Evolutionary conservation across 2,888 invertebrate genomes (phyloP).

Genomic region (Ennomos fuscantarius): DNA sequence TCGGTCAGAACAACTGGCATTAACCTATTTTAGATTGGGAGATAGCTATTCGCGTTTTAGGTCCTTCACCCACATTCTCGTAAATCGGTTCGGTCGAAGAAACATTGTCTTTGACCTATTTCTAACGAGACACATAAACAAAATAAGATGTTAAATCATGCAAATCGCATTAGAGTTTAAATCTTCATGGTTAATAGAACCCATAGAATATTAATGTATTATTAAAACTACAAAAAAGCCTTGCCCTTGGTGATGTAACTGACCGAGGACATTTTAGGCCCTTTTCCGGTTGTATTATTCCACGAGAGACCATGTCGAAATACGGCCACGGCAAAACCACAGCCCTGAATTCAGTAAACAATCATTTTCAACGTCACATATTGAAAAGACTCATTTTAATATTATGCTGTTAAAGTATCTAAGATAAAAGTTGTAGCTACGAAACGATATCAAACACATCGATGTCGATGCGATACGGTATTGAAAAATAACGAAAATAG

Average conservation of each 20-base stretch:
- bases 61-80: conserved; percentile 26
- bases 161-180: background rate
- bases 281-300: conserved; percentile 11
- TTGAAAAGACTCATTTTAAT: too few relatives aligned
- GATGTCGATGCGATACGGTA: conserved; percentile 18
- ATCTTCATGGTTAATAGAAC: background rate
- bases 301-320: background rate
- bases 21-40: conserved; percentile 11
- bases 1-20: background rate
- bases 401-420: too few relatives aligned
- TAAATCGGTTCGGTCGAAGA: conserved; percentile 8
- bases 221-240: conserved; percentile 10
- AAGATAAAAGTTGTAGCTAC: background rate
- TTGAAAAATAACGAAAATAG: conserved; percentile 13
- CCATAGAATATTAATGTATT: conserved; percentile 19
- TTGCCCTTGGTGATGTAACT: conserved; percentile 14
- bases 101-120: conserved; percentile 26
- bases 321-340: too few relatives aligned
- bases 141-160: too few relatives aligned
- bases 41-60: conserved; percentile 22
- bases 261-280: conserved; percentile 1
- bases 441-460: conserved; percentile 13
- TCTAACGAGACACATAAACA: background rate
- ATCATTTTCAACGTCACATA: too few relatives aligned
- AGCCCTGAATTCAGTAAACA: too few relatives aligned